Percentiles rank a stretch among this genome's conserved stretches.
Evolutionary conservation across 2,888 invertebrate genomes (phyloP).

Genomic region (Orthonevra nobilis): DNA sequence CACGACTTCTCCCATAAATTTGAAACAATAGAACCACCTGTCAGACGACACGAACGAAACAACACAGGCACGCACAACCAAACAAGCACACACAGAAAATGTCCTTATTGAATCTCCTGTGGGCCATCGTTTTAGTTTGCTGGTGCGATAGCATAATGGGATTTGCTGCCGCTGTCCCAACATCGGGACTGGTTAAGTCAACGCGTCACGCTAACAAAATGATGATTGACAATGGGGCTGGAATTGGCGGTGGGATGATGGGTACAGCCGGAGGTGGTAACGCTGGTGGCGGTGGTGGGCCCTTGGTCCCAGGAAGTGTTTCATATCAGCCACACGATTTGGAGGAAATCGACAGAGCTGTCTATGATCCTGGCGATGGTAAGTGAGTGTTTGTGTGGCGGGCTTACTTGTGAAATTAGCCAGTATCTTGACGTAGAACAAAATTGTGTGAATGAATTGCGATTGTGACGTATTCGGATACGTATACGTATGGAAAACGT

Average conservation of each 20-base stretch:
- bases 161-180: constrained; percentile 38
- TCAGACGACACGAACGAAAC: constrained; percentile 25
- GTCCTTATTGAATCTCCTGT: constrained; percentile 69
- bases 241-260: constrained; percentile 27
- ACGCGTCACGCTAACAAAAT: constrained; percentile 60
- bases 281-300: constrained; percentile 52
- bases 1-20: constrained; percentile 44
- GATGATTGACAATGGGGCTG: constrained; percentile 49
- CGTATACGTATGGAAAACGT: too few species aligned
- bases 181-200: constrained; percentile 39
- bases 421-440: too few species aligned
- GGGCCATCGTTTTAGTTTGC: constrained; percentile 66
- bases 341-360: constrained; percentile 74
- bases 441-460: not conserved
- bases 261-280: constrained; percentile 47
- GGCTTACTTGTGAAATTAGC: too few species aligned
- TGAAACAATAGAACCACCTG: constrained; percentile 64
- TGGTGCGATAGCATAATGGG: constrained; percentile 60
- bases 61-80: not conserved
- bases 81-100: constrained; percentile 55
- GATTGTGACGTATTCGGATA: not conserved
- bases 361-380: constrained; percentile 80
- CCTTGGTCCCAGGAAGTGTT: constrained; percentile 71
- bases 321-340: constrained; percentile 73
- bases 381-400: constrained; percentile 71